Conservation (phyloP, 2,797 vertebrate genomes). For the Choloepus didactylus region DNA sequence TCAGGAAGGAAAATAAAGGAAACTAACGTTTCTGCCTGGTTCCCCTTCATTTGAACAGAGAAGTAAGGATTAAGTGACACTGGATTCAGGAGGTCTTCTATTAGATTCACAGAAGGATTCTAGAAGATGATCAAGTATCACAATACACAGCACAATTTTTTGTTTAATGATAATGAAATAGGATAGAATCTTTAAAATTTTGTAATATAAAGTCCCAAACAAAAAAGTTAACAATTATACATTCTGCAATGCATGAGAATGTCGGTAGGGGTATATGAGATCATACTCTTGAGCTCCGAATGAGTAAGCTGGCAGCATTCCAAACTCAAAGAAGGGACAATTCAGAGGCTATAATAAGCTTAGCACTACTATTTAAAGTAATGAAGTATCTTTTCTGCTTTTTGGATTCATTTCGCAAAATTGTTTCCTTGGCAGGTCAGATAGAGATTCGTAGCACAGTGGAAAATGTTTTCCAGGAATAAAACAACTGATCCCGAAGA, state of each 20-base stretch:
- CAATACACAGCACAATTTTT: neutral
- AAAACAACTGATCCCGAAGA: neutral
- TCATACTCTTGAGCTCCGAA: constrained; percentile 19
- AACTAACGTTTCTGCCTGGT: neutral
- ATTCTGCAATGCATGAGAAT: neutral
- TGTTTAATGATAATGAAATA: constrained; percentile 58
- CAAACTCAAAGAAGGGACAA: constrained; percentile 57
- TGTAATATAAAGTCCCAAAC: too few species aligned
- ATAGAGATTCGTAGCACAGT: neutral
- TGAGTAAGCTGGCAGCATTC: constrained; percentile 58
- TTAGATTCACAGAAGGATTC: constrained; percentile 30
- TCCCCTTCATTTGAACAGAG: constrained; percentile 62
- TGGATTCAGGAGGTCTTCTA: constrained; percentile 36
- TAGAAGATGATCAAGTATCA: constrained; percentile 7
- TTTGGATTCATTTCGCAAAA: neutral
- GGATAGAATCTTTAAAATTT: too few species aligned
- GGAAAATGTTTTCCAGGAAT: neutral
- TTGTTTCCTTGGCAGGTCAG: neutral
- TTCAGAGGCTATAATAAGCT: constrained; percentile 62
- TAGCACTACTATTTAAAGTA: neutral
- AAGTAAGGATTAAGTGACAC: constrained; percentile 24
- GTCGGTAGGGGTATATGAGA: neutral
- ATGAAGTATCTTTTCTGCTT: neutral
- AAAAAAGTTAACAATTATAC: constrained; percentile 4
- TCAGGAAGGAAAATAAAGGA: neutral